These are phyloP conservation scores for Chelon labrosus DNA, from an alignment of 2,797 vertebrate genomes.

Conservation along the genomic window DNA sequence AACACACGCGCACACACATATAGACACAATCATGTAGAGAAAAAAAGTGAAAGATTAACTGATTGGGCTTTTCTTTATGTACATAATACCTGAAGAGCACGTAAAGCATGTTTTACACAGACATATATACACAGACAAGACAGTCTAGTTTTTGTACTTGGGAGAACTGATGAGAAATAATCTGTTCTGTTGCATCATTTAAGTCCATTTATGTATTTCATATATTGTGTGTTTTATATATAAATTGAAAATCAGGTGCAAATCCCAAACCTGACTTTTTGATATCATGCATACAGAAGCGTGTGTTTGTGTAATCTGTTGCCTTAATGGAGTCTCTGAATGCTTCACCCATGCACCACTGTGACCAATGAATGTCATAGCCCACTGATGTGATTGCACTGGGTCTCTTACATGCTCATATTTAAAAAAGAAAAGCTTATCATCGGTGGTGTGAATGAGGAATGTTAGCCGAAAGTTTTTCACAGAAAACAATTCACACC, in stretches of 20 bases:
- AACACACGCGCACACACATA: neutral
- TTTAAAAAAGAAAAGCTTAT: neutral
- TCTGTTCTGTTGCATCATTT: constrained; percentile 26
- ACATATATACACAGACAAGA: constrained; percentile 11
- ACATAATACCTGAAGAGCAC: constrained; percentile 30
- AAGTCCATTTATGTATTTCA: constrained; percentile 11
- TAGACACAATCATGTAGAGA: neutral
- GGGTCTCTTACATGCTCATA: constrained; percentile 16
- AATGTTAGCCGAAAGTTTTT: neutral
- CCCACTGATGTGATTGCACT: constrained; percentile 24
- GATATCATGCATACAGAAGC: neutral
- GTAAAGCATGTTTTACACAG: constrained; percentile 36
- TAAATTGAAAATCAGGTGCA: neutral
- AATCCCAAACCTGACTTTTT: constrained; percentile 13
- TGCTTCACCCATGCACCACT: constrained; percentile 23
- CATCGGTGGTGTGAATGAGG: neutral
- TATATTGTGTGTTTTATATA: constrained; percentile 8
- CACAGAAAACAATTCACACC: neutral
- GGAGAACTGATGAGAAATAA: constrained; percentile 3
- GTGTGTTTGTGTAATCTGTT: constrained; percentile 26
- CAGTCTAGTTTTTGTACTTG: constrained; percentile 1
- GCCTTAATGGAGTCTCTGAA: constrained; percentile 28
- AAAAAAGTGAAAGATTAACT: constrained; percentile 6
- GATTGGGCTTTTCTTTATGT: constrained; percentile 21
- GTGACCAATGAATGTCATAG: constrained; percentile 55